Conservation (phyloP, 23 tunicate species). For the Styela clava region DNA sequence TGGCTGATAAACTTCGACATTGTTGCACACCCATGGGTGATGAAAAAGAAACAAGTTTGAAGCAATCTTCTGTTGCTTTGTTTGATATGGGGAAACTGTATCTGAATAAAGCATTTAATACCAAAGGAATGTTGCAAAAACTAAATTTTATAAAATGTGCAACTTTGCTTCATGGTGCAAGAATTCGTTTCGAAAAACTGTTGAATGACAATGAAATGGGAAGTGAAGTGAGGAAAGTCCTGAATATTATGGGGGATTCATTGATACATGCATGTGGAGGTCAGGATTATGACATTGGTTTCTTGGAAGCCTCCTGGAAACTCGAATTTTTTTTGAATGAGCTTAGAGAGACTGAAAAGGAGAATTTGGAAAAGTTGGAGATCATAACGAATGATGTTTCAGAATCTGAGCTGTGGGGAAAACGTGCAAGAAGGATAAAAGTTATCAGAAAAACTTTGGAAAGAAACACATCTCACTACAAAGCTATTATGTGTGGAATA, state of each 20-base stretch:
- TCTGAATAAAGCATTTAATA: not conserved
- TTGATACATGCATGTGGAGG: not conserved
- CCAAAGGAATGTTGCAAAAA: conserved; percentile 26
- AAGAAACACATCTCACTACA: conserved; percentile 3
- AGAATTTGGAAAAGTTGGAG: not conserved
- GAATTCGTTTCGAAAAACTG: not conserved
- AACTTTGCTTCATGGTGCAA: conserved; percentile 48
- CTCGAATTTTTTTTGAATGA: not conserved
- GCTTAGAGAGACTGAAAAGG: not conserved
- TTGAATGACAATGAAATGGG: not conserved
- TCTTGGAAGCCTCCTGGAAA: not conserved
- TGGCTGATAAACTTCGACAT: conserved; percentile 14
- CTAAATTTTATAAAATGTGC: conserved; percentile 39
- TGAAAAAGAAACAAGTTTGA: conserved; percentile 31
- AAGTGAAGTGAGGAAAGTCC: not conserved
- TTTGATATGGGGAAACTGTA: conserved; percentile 45
- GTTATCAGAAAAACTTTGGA: not conserved
- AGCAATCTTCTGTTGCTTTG: conserved; percentile 33
- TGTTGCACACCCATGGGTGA: conserved; percentile 41
- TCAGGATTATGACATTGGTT: not conserved
- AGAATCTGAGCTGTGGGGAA: not conserved
- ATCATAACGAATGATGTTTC: not conserved
- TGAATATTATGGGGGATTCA: not conserved
- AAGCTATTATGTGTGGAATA: conserved; percentile 7
- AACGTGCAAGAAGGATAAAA: not conserved